Evolutionary conservation across 2,797 vertebrate species (phyloP).

Genomic region (Mionectes olivaceus): DNA sequence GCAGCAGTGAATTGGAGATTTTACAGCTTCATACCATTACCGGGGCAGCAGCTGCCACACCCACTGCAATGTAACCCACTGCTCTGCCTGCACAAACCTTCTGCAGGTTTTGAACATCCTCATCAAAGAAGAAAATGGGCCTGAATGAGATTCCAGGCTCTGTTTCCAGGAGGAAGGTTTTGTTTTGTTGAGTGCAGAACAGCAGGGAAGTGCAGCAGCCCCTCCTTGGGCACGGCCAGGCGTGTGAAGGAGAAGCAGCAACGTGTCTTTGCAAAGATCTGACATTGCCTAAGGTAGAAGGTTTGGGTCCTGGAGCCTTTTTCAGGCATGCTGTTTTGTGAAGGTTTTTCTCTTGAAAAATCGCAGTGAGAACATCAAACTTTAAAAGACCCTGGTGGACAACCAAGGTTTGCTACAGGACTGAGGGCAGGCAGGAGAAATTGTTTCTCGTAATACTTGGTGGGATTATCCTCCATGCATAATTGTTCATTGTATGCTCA

Average conservation of each 20-base stretch:
- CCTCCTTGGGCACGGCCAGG: slow-evolving; percentile 26
- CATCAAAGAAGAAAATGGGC: slow-evolving; percentile 12
- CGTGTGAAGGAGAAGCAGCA: not conserved
- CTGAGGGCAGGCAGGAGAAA: not conserved
- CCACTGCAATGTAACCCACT: slow-evolving; percentile 9
- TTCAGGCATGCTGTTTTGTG: not conserved
- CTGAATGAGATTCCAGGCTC: slow-evolving; percentile 48
- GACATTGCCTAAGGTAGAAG: not conserved
- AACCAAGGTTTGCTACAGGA: not conserved
- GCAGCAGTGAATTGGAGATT: not conserved
- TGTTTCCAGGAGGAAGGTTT: slow-evolving; percentile 59
- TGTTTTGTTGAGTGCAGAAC: not conserved
- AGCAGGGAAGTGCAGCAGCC: slow-evolving; percentile 34
- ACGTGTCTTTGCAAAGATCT: not conserved
- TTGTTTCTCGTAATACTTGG: not conserved
- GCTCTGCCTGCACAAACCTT: not conserved
- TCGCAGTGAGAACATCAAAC: not conserved
- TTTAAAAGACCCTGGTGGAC: not conserved
- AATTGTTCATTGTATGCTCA: slow-evolving; percentile 55
- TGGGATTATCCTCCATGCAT: slow-evolving; percentile 57
- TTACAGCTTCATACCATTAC: not conserved
- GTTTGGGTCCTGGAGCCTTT: not conserved
- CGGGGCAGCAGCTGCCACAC: slow-evolving; percentile 12
- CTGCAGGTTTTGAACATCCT: slow-evolving; percentile 43
- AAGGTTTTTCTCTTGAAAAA: not conserved